Percentiles rank a stretch among this genome's conserved stretches.
Evolutionary conservation across 2,113 vertebrate species (phyloP).

Genomic region (Bolborhynchus lineola): DNA sequence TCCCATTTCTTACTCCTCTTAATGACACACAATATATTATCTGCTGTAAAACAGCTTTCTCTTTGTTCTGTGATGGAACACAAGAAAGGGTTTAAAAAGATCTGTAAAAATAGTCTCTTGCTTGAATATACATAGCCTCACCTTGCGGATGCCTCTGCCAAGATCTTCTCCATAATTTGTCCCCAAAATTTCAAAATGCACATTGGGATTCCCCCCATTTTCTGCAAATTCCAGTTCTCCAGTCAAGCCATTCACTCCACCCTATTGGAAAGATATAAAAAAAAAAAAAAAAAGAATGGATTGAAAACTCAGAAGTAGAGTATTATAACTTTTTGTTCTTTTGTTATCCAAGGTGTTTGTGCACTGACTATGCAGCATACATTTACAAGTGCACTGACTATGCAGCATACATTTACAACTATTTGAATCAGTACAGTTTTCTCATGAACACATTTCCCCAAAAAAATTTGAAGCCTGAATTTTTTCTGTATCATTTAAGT

Average conservation of each 20-base stretch:
- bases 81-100: background rate
- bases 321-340: background rate
- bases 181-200: constrained; percentile 96
- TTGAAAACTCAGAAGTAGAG: background rate
- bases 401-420: background rate
- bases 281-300: background rate
- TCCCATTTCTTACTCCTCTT: background rate
- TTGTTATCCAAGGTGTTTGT: background rate
- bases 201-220: constrained; percentile 94
- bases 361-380: background rate
- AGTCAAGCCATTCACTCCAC: constrained; percentile 90
- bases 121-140: constrained; percentile 64
- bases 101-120: background rate
- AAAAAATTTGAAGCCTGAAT: background rate
- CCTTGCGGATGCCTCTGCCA: constrained; percentile 91
- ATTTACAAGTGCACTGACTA: background rate
- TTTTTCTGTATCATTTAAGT: background rate
- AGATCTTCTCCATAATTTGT: constrained; percentile 97
- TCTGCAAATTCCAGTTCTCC: constrained; percentile 94
- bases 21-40: rapidly evolving
- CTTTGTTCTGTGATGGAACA: background rate
- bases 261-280: constrained; percentile 67
- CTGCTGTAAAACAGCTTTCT: background rate
- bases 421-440: background rate
- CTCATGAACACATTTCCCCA: background rate